Evolutionary conservation across 2,888 invertebrate species (phyloP).

Genomic region (Tolmerus cingulatus): DNA sequence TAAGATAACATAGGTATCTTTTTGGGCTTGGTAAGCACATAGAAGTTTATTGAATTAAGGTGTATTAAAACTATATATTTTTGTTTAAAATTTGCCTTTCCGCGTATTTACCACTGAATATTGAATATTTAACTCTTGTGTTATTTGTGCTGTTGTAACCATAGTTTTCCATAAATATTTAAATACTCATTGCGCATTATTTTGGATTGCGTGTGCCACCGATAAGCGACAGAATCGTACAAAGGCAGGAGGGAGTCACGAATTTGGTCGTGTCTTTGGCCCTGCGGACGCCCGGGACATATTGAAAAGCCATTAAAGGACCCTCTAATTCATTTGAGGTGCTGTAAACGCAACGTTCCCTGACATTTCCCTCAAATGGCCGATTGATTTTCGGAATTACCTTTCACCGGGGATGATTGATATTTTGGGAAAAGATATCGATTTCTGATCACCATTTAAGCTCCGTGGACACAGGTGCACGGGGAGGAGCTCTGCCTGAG

Average conservation of each 20-base stretch:
- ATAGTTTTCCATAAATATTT: not conserved
- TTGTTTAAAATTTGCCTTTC: not conserved
- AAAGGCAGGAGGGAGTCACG: not conserved
- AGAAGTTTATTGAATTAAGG: not conserved
- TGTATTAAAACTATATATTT: not conserved
- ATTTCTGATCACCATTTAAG: not conserved
- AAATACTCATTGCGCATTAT: not conserved
- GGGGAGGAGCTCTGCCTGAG: not conserved
- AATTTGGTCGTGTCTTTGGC: not conserved
- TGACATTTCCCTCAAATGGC: slow-evolving; percentile 29
- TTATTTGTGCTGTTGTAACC: not conserved
- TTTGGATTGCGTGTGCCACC: not conserved
- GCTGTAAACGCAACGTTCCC: not conserved
- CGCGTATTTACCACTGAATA: not conserved
- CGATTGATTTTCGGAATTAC: slow-evolving; percentile 21
- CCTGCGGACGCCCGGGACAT: not conserved
- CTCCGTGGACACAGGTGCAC: not conserved
- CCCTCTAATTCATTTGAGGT: not conserved
- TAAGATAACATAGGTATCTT: no score
- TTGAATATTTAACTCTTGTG: not conserved
- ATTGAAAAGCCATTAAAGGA: slow-evolving; percentile 19
- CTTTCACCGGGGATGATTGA: not conserved
- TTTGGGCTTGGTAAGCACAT: not conserved
- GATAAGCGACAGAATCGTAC: not conserved
- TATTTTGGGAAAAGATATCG: slow-evolving; percentile 11